These are phyloP conservation scores for Pagetopsis macropterus DNA, from an alignment of 2,797 vertebrate species.

Conservation along the genomic window DNA sequence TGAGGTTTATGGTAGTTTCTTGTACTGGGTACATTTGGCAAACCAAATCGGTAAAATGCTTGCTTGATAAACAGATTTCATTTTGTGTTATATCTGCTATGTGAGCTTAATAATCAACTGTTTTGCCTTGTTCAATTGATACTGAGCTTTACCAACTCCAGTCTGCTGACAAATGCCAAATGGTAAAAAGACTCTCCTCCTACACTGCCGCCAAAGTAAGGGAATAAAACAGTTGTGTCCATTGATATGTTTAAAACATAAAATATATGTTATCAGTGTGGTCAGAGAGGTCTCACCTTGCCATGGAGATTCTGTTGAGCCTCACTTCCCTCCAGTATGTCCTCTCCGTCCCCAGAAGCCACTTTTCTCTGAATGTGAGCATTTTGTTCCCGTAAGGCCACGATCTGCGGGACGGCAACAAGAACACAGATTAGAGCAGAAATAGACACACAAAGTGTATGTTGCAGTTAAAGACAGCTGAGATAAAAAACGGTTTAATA, in stretches of 20 bases:
- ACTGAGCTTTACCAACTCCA: neutral
- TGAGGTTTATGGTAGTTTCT: neutral
- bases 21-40: no score
- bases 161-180: neutral
- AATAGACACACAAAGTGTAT: neutral
- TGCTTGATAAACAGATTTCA: no score
- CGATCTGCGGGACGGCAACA: conserved; percentile 86
- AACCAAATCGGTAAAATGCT: no score
- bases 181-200: no score
- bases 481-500: conserved; percentile 4
- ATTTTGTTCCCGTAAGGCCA: conserved; percentile 97
- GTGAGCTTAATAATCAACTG: neutral
- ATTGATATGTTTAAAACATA: neutral
- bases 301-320: conserved; percentile 92
- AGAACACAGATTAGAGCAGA: conserved; percentile 10
- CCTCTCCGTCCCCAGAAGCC: conserved; percentile 92
- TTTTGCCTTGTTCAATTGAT: neutral
- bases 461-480: neutral
- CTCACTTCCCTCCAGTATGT: conserved; percentile 90
- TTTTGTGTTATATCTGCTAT: no score
- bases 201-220: no score
- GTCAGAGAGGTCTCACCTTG: conserved; percentile 84
- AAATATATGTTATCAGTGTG: neutral
- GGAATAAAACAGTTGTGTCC: neutral
- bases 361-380: conserved; percentile 98